phyloP scores from a whole-genome alignment of 2,113 vertebrate genomes.

The Phainopepla nitens region DNA sequence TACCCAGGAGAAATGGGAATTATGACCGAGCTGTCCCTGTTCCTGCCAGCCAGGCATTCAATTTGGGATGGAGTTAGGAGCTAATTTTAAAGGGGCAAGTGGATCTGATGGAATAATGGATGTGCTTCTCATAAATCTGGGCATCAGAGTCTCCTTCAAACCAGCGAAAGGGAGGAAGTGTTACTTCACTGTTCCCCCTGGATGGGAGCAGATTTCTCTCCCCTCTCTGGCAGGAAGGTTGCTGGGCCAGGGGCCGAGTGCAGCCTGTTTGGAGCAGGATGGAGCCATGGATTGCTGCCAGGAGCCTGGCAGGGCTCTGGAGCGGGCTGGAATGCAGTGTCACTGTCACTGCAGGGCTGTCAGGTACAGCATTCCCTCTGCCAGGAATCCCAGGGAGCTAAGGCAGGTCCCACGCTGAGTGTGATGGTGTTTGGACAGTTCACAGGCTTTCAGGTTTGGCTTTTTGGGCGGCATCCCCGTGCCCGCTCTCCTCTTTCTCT shows the following conservation, averaged over 20 bases:
- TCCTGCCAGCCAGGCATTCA: neutral
- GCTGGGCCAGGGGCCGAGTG: rapidly evolving
- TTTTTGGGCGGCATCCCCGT: neutral
- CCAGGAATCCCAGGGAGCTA: rapidly evolving
- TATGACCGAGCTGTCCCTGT: neutral
- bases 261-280: rapidly evolving
- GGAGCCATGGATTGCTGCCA: rapidly evolving
- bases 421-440: rapidly evolving
- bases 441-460: rapidly evolving
- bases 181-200: rapidly evolving
- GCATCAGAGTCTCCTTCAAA: neutral
- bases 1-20: neutral
- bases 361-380: neutral
- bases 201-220: rapidly evolving
- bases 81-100: constrained; percentile 31
- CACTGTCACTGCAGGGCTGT: neutral
- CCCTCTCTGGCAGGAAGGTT: neutral
- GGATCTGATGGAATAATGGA: neutral
- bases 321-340: neutral
- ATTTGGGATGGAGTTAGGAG: neutral
- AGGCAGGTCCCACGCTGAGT: rapidly evolving
- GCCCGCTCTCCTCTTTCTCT: neutral
- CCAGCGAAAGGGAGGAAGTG: rapidly evolving
- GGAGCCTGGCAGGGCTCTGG: neutral
- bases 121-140: rapidly evolving